Base-by-base conservation (phyloP, 2,113 vertebrate genomes). In the Pycnonotus jocosus region DNA sequence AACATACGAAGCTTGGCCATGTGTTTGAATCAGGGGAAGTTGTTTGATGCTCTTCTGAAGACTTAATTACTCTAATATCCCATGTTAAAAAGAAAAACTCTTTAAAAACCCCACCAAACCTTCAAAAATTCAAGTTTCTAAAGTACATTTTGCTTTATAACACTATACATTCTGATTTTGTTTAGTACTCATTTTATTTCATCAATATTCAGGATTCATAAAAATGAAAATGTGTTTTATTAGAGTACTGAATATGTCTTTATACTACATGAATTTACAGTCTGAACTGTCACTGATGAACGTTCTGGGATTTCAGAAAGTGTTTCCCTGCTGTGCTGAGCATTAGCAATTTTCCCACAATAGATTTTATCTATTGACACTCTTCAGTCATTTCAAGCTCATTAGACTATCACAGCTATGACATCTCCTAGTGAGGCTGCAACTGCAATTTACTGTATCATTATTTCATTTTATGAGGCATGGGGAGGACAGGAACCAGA, bases 351-450 rank as follows among this genome's bases (percentile, higher is more conserved):
- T 85, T 90, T 87, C 93, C 80, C 88, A 73, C 86, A 78, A 38
- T 81, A 74, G 76, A 69, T 93, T 88, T 92, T 81, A 38, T 82
- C 92, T 90, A 57, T 89, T 95, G 95, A 83, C 86, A 81, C 72
- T 92, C 66, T 95, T 88, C 76, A 86, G 83, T 81, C 62, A 5
- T 91, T 96, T 94, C 88, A 89, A 65, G 54, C 86, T 93, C 90
- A 79, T 95, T 92, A 94, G 80, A 86, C 70, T 85, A 96, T 91
- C 8, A 5, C 58, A 91, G 74, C 54, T 70, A 58, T 69, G 76
- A 38, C 83, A 92, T 84, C 86, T 88, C 77, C 65, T 25, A 64
- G 80, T 37, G 93, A 90, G 88, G 53, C 82, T 95, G 65, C 56
- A 81, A 45, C 60, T 84, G 44, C 22, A 25, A 23, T 93, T 92